phyloP scores from a whole-genome alignment of 2,888 invertebrate genomes.

The Chalcosyrphus nemorum region DNA sequence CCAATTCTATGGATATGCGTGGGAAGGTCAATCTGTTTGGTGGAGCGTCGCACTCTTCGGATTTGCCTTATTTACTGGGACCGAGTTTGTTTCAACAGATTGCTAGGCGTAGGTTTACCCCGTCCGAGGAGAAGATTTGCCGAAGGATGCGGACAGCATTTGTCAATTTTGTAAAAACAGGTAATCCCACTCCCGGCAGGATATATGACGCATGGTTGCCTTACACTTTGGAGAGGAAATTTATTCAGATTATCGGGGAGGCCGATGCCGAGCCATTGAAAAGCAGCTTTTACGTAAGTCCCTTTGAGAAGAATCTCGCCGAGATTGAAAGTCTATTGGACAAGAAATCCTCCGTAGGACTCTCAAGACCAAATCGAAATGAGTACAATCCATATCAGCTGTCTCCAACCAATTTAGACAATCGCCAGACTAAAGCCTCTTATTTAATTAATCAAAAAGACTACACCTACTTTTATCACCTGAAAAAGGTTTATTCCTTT shows the following conservation, averaged over 20 bases:
- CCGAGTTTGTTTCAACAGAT: constrained; percentile 87
- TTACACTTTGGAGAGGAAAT: constrained; percentile 82
- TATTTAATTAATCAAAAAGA: constrained; percentile 76
- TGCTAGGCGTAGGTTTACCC: constrained; percentile 85
- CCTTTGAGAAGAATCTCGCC: constrained; percentile 75
- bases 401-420: constrained; percentile 6
- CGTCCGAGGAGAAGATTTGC: constrained; percentile 84
- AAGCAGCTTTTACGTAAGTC: constrained; percentile 34
- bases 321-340: constrained; percentile 78
- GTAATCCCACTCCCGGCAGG: constrained; percentile 84
- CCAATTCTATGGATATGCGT: constrained; percentile 81
- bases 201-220: constrained; percentile 85
- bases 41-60: constrained; percentile 87
- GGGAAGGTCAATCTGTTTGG: constrained; percentile 81
- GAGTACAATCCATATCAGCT: constrained; percentile 75
- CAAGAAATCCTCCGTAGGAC: constrained; percentile 29
- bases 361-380: constrained; percentile 77
- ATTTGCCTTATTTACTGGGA: constrained; percentile 86
- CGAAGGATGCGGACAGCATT: constrained; percentile 83
- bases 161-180: constrained; percentile 84
- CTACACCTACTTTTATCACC: constrained; percentile 78
- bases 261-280: constrained; percentile 54
- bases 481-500: constrained; percentile 80
- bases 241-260: constrained; percentile 79
- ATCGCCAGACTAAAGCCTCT: constrained; percentile 51